Evolutionary conservation across 2,888 invertebrate genomes (phyloP), one percentile per base, ranked within the genome.

Genomic region (Pyrgus malvae): DNA sequence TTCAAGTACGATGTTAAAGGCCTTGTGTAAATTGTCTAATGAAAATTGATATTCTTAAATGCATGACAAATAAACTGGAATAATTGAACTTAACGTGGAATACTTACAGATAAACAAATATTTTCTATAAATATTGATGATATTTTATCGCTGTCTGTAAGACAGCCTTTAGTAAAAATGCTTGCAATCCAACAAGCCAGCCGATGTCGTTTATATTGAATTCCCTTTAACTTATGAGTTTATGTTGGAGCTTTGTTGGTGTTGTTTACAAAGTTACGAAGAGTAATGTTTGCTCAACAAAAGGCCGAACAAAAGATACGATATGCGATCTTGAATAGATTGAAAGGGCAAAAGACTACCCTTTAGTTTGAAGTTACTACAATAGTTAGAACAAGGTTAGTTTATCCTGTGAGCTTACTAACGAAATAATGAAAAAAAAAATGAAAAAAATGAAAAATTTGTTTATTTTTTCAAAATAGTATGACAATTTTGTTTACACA

Each of bases 91-190:
- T 23, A 23, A 4, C 3, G 23, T 23, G 23, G 6, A 19, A 38
- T 9, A 19, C 17, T 19, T 19, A n/a, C 2, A 16, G 2, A 17
- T 19, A n/a, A 19, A 38, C 5, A 38, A 2, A 8, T 9, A 38
- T 16, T 38, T n/a, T 37, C 16, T 37, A 17, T 17, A 17, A 37
- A 14, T 17, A 17, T 8, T 5, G n/a, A 4, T 19, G n/a, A 19
- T 21, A 21, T 21, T 23, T 46, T 14, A 35, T 46, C 33, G 45
- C n/a, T 6, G 4, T 14, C n/a, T 7, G 23, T 35, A 5, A 14
- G 33, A 21, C 6, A 23, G 21, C 12, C 9, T 23, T 27, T 17
- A 9, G 68, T 67, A 66, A 72, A 75, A 77, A 76, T 72, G 74
- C 67, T 65, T 65, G 59, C 61, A 55, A 60, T 49, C 55, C 53